Evolutionary conservation across 2,888 invertebrate genomes (phyloP).

Genomic region (Timema podura): DNA sequence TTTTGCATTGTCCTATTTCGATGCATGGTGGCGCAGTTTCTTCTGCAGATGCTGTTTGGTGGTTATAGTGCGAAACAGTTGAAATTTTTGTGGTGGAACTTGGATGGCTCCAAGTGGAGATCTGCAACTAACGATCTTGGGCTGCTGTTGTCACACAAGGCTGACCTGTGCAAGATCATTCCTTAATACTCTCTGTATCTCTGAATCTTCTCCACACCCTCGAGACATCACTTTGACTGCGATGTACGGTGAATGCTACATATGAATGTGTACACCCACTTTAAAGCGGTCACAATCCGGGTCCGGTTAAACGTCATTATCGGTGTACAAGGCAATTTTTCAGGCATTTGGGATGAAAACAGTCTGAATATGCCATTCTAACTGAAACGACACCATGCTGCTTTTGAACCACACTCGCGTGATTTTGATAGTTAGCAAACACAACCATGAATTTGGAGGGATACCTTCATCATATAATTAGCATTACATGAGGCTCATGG

Average conservation of each 20-base stretch:
- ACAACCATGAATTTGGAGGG: too few relatives aligned
- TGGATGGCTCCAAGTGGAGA: background rate
- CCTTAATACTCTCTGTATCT: background rate
- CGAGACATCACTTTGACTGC: background rate
- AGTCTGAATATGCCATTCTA: too few relatives aligned
- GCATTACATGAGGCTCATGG: too few relatives aligned
- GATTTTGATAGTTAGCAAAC: too few relatives aligned
- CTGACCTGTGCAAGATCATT: background rate
- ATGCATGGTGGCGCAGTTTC: background rate
- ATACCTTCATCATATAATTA: too few relatives aligned
- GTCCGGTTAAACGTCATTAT: too few relatives aligned
- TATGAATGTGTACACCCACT: background rate
- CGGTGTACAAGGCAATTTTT: too few relatives aligned
- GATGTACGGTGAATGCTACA: background rate
- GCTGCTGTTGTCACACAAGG: constrained; percentile 2
- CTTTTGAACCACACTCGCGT: too few relatives aligned
- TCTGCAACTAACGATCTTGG: background rate
- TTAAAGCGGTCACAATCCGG: too few relatives aligned
- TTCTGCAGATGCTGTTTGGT: background rate
- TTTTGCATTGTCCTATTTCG: background rate
- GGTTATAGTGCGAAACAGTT: background rate
- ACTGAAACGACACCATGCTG: too few relatives aligned
- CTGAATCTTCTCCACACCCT: background rate
- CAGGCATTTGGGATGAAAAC: too few relatives aligned
- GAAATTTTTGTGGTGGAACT: background rate